A percentile compares a stretch with the other conserved stretches of the same genome.
These are phyloP conservation scores for Condylura cristata DNA, from an alignment of 2,113 vertebrate genomes.

Conservation along the genomic window DNA sequence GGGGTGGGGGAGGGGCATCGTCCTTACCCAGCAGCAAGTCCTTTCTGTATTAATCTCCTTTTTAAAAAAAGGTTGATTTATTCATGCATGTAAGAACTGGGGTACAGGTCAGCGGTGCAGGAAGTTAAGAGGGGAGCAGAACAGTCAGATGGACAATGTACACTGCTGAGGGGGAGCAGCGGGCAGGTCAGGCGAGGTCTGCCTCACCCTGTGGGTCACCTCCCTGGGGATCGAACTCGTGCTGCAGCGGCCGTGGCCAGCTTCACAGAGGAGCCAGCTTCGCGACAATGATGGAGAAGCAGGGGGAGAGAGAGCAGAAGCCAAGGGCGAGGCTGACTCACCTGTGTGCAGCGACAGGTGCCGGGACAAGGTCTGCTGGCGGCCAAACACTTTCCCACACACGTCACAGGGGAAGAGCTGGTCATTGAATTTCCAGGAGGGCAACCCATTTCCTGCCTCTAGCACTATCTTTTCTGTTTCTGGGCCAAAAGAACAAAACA, in stretches of 20 bases:
- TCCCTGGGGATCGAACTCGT: too few relatives aligned
- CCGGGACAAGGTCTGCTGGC: slow-evolving; percentile 97
- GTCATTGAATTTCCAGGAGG: slow-evolving; percentile 94
- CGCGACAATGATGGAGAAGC: neutral
- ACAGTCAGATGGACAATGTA: too few relatives aligned
- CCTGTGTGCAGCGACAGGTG: slow-evolving; percentile 98
- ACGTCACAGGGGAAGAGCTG: slow-evolving; percentile 97
- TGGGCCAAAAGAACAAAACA: slow-evolving; percentile 78
- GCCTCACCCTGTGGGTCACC: too few relatives aligned
- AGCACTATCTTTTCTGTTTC: slow-evolving; percentile 92
- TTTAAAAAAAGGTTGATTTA: too few relatives aligned
- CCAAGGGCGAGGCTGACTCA: slow-evolving; percentile 75
- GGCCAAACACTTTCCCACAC: slow-evolving; percentile 98
- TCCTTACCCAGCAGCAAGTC: too few relatives aligned
- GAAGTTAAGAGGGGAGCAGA: too few relatives aligned
- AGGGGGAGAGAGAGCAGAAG: fast-evolving
- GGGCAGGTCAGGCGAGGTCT: too few relatives aligned
- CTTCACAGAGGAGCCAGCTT: neutral
- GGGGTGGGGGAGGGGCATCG: too few relatives aligned
- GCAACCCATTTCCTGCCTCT: slow-evolving; percentile 93
- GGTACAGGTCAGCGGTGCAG: too few relatives aligned
- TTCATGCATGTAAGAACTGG: too few relatives aligned
- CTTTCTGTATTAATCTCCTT: neutral
- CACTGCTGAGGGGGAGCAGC: too few relatives aligned
- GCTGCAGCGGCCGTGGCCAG: too few relatives aligned